Evolutionary conservation across 2,113 vertebrate species (phyloP).

Genomic region (Heterotis niloticus): DNA sequence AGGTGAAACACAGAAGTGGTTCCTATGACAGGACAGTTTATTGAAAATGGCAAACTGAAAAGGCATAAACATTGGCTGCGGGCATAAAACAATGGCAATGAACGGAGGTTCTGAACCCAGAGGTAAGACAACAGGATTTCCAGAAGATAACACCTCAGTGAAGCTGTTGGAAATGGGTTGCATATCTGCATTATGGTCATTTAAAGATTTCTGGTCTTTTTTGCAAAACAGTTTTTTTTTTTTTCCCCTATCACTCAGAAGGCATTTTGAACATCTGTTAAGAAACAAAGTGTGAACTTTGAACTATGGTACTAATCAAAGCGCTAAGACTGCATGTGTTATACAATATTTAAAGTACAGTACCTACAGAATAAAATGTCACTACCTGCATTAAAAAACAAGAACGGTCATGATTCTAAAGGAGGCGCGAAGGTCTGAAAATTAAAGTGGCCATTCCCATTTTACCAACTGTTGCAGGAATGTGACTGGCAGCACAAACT

Average conservation of each 20-base stretch:
- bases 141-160: constrained; percentile 3
- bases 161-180: constrained; percentile 5
- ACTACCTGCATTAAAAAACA: background rate
- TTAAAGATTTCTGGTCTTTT: background rate
- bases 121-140: constrained; percentile 11
- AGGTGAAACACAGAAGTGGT: background rate
- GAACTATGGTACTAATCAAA: background rate
- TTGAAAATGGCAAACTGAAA: constrained; percentile 26
- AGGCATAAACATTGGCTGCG: background rate
- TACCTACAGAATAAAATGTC: background rate
- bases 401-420: background rate
- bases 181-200: background rate
- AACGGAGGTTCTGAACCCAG: background rate
- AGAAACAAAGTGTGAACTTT: background rate
- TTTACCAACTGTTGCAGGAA: background rate
- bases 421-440: background rate
- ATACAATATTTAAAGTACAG: background rate
- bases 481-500: background rate
- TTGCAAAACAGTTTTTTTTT: background rate
- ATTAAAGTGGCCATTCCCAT: constrained; percentile 11
- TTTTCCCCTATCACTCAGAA: constrained; percentile 1
- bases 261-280: background rate
- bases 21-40: constrained; percentile 31
- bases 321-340: background rate
- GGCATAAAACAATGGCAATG: constrained; percentile 11